Evolutionary conservation across 2,113 vertebrate genomes (phyloP).

Genomic region (Felis chaus): DNA sequence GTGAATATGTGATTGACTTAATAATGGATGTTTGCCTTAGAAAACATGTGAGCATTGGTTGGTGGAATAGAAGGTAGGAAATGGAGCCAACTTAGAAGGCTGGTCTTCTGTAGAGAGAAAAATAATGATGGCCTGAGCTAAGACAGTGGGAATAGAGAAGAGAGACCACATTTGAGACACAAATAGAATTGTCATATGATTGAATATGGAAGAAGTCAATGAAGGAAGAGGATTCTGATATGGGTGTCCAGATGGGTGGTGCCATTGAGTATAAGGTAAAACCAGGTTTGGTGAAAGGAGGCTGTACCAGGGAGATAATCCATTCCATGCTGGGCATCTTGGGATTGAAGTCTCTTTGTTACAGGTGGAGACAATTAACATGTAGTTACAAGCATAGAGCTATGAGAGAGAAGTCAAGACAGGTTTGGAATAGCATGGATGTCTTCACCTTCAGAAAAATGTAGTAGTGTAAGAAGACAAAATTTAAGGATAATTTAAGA

Average conservation of each 20-base stretch:
- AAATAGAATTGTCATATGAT: not conserved
- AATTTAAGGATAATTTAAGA: not conserved
- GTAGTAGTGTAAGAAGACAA: not conserved
- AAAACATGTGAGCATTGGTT: not conserved
- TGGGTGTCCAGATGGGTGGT: not conserved
- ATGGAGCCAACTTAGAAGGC: not conserved
- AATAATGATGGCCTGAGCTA: not conserved
- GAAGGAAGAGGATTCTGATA: not conserved
- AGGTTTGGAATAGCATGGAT: not conserved
- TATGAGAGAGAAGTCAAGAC: not conserved
- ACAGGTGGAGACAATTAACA: not conserved
- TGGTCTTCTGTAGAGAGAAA: not conserved
- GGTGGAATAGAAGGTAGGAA: not conserved
- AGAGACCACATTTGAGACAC: not conserved
- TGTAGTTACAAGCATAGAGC: not conserved
- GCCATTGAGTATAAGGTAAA: not conserved
- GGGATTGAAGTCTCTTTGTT: not conserved
- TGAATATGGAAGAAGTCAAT: not conserved
- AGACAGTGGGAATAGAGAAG: not conserved
- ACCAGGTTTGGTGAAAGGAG: not conserved
- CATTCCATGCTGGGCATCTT: rapidly evolving
- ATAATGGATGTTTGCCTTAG: not conserved
- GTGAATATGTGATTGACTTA: not conserved
- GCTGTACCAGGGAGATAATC: not conserved
- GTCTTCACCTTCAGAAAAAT: not conserved